Evolutionary conservation across 2,797 vertebrate genomes (phyloP).

Genomic region (Mycteria americana): DNA sequence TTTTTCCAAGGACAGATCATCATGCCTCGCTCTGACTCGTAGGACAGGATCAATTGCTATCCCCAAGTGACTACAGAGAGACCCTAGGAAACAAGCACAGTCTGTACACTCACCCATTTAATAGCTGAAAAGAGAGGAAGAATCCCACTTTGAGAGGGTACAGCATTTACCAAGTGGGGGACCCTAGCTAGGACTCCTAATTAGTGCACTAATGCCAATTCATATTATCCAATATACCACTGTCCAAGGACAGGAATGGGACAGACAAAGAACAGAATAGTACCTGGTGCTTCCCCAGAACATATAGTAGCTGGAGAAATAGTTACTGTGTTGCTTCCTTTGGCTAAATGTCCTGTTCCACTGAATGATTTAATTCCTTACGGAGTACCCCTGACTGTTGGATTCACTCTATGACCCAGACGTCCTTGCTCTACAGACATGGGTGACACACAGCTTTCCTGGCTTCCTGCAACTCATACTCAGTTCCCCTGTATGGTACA

Average conservation of each 20-base stretch:
- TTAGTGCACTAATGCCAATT: neutral
- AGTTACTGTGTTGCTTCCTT: neutral
- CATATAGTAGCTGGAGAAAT: rapidly evolving
- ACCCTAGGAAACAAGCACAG: neutral
- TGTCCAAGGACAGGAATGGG: neutral
- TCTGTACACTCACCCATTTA: neutral
- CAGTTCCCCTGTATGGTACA: neutral
- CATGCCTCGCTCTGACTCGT: neutral
- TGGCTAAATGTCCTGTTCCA: neutral
- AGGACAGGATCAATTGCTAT: neutral
- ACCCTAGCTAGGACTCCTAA: neutral
- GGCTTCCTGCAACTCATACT: neutral
- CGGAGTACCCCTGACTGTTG: neutral
- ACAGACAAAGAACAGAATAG: neutral
- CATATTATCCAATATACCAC: neutral
- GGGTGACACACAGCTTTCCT: neutral
- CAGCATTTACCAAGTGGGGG: neutral
- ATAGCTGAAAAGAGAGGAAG: neutral
- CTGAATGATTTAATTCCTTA: neutral
- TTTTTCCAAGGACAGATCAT: neutral
- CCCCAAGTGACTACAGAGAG: neutral
- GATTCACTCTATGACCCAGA: neutral
- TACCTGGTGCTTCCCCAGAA: neutral
- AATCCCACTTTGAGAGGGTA: neutral
- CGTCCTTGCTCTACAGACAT: neutral